Base-by-base conservation (phyloP, 2,888 invertebrate species). In the Octonoba sinensis region DNA sequence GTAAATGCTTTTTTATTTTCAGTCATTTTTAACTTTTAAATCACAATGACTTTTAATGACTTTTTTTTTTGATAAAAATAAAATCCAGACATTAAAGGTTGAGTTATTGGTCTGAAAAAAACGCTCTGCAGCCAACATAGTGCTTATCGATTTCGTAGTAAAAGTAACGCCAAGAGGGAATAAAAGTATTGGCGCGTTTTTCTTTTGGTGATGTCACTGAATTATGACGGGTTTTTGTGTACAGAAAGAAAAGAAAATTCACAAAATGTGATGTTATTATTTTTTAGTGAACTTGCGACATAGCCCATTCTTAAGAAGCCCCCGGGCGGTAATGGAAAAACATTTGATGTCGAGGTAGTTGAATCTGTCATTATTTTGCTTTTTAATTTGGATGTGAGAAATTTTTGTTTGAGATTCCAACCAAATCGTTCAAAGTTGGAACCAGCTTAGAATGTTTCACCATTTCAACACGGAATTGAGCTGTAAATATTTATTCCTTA, bases 201-300 rank as follows among this genome's bases (percentile, higher is more conserved):
- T 77, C 62, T 62, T 76, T 67, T 77, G 24, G 60, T 1, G 12
- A 20, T 36, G 62, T 47, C 62, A 70, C 62, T 76, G 69, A 76
- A 69, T 76, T 69, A 67, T 70, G 69, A 76, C 54, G 27, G n/a
- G 69, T 62, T 76, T 67, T 76, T 76, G 76, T 64, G 27, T 54
- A 44, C n/a, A 27, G 24, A n/a, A 15, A 60, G 16, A 60, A 76
- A 69, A 69, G 60, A 76, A 76, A 76, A 69, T 60, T 64, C 59
- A 69, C 76, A 54, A 76, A 76, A 76, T 76, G 60, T 76, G 59
- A 70, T 46, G 76, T 76, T 76, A 69, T 67, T 75, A 60, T 76
- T 70, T 76, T 69, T 73, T 73, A 73, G 62, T 56, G 56, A 65
- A 65, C 22, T 64, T 73, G 56, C 62, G 62, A 46, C 69, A 54